Evolutionary conservation across 2,797 vertebrate genomes (phyloP).

Genomic region (Micromesistius poutassou): DNA sequence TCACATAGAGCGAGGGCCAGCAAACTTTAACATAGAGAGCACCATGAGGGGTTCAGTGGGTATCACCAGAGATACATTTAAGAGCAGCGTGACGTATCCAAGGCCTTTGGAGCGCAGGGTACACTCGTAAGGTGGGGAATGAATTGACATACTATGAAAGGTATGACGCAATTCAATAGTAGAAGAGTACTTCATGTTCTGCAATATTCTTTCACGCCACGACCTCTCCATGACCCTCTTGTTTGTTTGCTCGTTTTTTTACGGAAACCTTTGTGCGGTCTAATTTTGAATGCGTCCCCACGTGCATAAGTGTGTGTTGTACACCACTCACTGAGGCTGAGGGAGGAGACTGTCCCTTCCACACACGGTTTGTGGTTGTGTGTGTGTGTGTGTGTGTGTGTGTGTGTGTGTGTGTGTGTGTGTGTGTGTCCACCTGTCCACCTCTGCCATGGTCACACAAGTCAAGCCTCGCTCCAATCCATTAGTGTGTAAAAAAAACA

Average conservation of each 20-base stretch:
- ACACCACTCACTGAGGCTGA: too few relatives aligned
- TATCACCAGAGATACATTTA: background rate
- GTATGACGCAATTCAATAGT: background rate
- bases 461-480: background rate
- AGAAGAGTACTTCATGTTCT: background rate
- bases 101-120: background rate
- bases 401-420: conserved; percentile 22
- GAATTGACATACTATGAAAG: background rate
- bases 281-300: too few relatives aligned
- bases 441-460: background rate
- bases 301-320: too few relatives aligned
- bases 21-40: background rate
- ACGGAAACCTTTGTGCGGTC: too few relatives aligned
- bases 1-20: background rate
- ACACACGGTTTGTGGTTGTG: background rate
- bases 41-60: background rate
- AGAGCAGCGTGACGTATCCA: background rate
- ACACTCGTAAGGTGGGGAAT: background rate
- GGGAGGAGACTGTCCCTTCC: background rate
- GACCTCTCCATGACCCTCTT: background rate
- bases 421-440: conserved; percentile 12
- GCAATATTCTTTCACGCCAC: background rate
- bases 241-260: too few relatives aligned
- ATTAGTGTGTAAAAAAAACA: background rate
- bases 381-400: background rate